Conservation (phyloP, 2,113 vertebrate species). For the Cyphomyrus plagiostoma region DNA sequence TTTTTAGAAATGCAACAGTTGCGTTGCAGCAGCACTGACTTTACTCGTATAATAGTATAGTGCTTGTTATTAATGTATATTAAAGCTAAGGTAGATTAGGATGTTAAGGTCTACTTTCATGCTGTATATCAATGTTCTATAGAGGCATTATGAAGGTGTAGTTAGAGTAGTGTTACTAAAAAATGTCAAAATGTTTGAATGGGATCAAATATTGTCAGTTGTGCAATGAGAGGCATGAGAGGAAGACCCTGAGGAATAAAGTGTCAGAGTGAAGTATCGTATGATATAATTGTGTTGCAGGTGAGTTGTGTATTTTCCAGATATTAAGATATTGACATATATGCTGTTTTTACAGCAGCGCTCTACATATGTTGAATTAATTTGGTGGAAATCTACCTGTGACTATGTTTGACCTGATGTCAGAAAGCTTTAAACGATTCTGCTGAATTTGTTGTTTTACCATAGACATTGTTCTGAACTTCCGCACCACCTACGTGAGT, state of each 20-base stretch:
- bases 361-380: background rate
- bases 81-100: too few species aligned
- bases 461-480: constrained; percentile 81
- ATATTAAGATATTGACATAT: background rate
- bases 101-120: too few species aligned
- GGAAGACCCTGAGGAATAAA: background rate
- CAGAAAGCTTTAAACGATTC: background rate
- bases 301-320: background rate
- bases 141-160: too few species aligned
- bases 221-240: background rate
- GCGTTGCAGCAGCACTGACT: too few species aligned
- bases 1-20: too few species aligned
- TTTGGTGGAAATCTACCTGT: background rate
- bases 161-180: too few species aligned
- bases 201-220: too few species aligned
- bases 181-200: too few species aligned
- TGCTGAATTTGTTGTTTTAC: constrained; percentile 10
- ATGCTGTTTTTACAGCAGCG: background rate
- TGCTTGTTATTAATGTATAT: too few species aligned
- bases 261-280: background rate
- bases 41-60: too few species aligned
- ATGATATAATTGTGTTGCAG: background rate
- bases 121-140: too few species aligned
- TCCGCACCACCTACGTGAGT: constrained; percentile 78
- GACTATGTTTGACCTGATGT: background rate